phyloP scores from a whole-genome alignment of 2,113 vertebrate genomes.

The Cyanoramphus novaezelandiae region DNA sequence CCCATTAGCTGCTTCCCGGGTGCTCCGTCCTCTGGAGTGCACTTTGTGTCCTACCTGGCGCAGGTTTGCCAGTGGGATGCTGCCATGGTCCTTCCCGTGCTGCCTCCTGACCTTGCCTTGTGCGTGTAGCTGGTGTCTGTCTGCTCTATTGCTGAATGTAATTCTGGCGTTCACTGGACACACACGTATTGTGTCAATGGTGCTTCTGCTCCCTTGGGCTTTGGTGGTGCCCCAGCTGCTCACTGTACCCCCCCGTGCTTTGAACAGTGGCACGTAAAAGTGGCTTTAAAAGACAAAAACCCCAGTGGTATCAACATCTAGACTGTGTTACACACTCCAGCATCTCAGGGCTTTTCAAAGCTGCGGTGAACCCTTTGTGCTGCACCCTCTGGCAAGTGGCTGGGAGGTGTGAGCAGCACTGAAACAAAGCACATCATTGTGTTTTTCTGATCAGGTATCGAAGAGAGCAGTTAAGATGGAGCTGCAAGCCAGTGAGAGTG shows the following conservation, averaged over 20 bases:
- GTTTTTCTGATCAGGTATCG: not conserved
- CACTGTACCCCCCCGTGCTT: not conserved
- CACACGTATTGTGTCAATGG: not conserved
- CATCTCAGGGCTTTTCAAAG: not conserved
- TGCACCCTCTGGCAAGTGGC: fast-evolving
- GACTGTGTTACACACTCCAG: not conserved
- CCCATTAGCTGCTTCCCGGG: not conserved
- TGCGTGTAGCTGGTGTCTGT: not conserved
- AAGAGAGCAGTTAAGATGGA: not conserved
- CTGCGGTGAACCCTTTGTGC: not conserved
- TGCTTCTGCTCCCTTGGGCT: not conserved
- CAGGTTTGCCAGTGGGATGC: not conserved
- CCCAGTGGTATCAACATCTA: fast-evolving
- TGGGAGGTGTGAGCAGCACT: not conserved
- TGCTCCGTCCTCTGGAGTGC: fast-evolving
- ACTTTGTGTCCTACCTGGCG: fast-evolving
- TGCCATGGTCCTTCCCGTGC: fast-evolving
- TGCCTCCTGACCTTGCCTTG: not conserved
- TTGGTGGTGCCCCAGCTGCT: not conserved
- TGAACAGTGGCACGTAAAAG: not conserved
- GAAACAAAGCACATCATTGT: fast-evolving
- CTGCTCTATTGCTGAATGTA: not conserved
- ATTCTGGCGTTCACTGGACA: not conserved
- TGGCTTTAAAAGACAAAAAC: not conserved
- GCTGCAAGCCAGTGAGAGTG: not conserved